Base-by-base conservation (phyloP, 1,140 invertebrate genomes). In the Halesus radiatus region DNA sequence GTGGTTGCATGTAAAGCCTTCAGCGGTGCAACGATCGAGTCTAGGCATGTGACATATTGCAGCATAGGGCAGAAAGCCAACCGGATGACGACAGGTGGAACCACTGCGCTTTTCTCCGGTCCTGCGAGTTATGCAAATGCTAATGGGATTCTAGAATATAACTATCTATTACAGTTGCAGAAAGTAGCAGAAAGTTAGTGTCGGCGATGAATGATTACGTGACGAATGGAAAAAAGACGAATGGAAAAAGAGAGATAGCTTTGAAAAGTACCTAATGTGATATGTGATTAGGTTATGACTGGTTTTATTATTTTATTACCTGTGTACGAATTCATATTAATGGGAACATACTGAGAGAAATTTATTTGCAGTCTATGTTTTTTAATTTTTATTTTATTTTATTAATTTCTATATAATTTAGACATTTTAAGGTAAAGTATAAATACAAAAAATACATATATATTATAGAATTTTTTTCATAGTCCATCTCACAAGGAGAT, bases 41-140 rank as follows among this genome's bases (percentile, higher is more conserved):
- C 15, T 66, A 26, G 23, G n/a, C 6, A 20, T 32, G 54, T 76
- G 73, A 76, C 73, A 76, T 76, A 76, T 76, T 76, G 53, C 73
- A 20, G 70, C 70, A 74, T 54, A 20, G 53, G 53, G 70, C 70
- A 74, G 29, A 74, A 74, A 20, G 37, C 26, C 32, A 56, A 76
- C 62, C 76, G 76, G 76, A 78, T 70, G 76, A 56, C 62, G 53
- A 78, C 76, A 78, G 62, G 76, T 78, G 37, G 58, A 45, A 77
- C 62, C 62, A 78, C 64, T 70, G 76, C 76, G 62, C 50, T 78
- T 78, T 78, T 78, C 76, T 78, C 62, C 29, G 8, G 16, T 20
- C 26, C 26, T 23, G 56, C 58, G 22, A 53, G 58, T 64, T 77
- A 77, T 77, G 75, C 75, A 64, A 77, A 77, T 74, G 37, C 8